Evolutionary conservation across 2,888 invertebrate genomes (phyloP).

Genomic region (Eristalis pertinax): DNA sequence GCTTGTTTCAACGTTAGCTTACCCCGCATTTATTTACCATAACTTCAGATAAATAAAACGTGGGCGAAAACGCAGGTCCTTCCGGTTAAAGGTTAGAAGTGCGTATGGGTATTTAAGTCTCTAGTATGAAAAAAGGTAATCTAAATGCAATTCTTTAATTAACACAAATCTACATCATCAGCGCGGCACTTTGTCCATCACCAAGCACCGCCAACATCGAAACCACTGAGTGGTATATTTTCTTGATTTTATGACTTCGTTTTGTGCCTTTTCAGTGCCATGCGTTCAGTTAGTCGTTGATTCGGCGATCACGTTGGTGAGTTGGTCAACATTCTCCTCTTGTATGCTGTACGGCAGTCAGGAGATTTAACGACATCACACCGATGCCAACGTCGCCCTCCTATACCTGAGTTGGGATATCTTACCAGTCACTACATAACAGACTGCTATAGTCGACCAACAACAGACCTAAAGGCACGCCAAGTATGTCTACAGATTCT

Average conservation of each 20-base stretch:
- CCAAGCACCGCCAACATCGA: constrained; percentile 14
- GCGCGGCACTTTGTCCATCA: constrained; percentile 23
- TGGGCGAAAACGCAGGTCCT: neutral
- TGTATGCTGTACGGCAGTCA: neutral
- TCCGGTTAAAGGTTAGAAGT: neutral
- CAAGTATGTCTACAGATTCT: constrained; percentile 64
- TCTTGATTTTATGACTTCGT: constrained; percentile 36
- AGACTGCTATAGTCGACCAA: constrained; percentile 1
- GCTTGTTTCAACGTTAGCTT: neutral
- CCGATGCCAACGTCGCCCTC: neutral
- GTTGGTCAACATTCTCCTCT: constrained; percentile 21
- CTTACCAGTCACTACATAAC: constrained; percentile 1
- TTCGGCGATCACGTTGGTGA: constrained; percentile 5
- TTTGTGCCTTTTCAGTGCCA: constrained; percentile 28
- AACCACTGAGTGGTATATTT: constrained; percentile 21
- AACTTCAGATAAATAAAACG: neutral
- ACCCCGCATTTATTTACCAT: neutral
- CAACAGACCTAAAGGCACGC: constrained; percentile 52
- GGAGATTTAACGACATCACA: constrained; percentile 36
- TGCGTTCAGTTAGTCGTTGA: neutral
- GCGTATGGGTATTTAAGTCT: constrained; percentile 1
- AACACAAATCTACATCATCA: constrained; percentile 36
- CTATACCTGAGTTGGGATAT: neutral
- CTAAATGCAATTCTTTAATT: constrained; percentile 46
- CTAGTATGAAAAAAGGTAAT: constrained; percentile 24